phyloP scores from a whole-genome alignment of 2,797 vertebrate genomes.

The Channallabes apus region DNA sequence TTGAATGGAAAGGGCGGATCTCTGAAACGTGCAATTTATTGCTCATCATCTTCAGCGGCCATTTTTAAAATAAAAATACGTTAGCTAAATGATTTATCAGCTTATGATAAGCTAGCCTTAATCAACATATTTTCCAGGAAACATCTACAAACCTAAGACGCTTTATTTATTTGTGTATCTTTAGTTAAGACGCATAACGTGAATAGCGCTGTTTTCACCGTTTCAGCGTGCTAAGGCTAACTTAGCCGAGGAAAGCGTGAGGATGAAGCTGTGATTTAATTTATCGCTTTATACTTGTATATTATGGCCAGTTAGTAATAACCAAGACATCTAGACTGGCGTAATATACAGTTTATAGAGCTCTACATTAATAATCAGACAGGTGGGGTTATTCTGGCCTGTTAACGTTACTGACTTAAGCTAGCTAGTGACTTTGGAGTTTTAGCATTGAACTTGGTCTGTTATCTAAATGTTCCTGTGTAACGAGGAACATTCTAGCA shows the following conservation, averaged over 20 bases:
- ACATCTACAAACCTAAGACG: background rate
- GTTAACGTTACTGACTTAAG: background rate
- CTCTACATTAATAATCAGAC: background rate
- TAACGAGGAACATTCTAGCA: too few species aligned
- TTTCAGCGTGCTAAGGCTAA: background rate
- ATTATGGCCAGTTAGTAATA: background rate
- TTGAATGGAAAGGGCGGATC: background rate
- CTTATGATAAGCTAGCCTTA: too few species aligned
- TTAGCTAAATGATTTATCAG: background rate
- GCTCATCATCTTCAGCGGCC: slow-evolving; percentile 46
- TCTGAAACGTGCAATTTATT: slow-evolving; percentile 8
- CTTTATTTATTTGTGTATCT: background rate
- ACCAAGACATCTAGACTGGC: background rate
- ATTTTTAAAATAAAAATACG: slow-evolving; percentile 29
- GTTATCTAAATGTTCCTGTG: background rate
- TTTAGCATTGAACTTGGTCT: background rate
- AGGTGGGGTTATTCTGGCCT: background rate
- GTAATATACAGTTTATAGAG: background rate
- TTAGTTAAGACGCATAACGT: background rate
- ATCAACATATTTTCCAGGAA: too few species aligned
- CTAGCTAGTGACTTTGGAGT: background rate
- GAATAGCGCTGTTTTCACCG: background rate
- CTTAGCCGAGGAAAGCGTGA: background rate
- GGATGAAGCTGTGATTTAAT: background rate
- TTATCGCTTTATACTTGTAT: background rate